These are phyloP conservation scores for Drosophila albomicans DNA, from an alignment of 1,140 invertebrate genomes.

Conservation along the genomic window DNA sequence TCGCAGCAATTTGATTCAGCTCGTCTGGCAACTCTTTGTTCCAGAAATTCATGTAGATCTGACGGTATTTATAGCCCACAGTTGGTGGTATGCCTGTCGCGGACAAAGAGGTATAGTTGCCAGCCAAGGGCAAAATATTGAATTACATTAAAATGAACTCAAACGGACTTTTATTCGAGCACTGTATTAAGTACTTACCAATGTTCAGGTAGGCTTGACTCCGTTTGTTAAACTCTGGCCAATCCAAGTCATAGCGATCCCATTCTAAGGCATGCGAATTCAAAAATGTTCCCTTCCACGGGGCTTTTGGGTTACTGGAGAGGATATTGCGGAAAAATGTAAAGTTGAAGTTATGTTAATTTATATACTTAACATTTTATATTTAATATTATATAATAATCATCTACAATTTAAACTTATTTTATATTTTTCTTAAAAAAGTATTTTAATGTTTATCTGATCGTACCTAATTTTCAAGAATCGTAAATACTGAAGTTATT, in stretches of 20 bases:
- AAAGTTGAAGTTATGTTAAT: too few relatives aligned
- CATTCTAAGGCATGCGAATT: slow-evolving; percentile 87
- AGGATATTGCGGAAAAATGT: background rate
- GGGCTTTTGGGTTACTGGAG: slow-evolving; percentile 90
- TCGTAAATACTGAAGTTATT: too few relatives aligned
- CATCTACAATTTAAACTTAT: too few relatives aligned
- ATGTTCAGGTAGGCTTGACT: slow-evolving; percentile 91
- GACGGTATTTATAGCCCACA: slow-evolving; percentile 88
- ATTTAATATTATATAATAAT: too few relatives aligned
- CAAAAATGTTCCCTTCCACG: slow-evolving; percentile 86
- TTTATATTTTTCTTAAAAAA: too few relatives aligned
- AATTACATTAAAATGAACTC: background rate
- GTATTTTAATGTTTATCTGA: too few relatives aligned
- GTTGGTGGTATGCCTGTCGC: slow-evolving; percentile 89
- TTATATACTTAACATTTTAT: too few relatives aligned
- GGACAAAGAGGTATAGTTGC: slow-evolving; percentile 8
- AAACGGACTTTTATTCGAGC: too few relatives aligned
- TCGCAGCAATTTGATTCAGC: slow-evolving; percentile 85
- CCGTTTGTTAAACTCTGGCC: slow-evolving; percentile 91
- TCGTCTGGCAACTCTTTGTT: slow-evolving; percentile 89
- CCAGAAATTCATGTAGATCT: slow-evolving; percentile 90
- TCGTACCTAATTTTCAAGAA: too few relatives aligned
- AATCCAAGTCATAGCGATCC: slow-evolving; percentile 90
- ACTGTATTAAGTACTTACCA: slow-evolving; percentile 86
- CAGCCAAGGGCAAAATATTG: background rate